A percentile compares a stretch with the other conserved stretches of the same genome.
Evolutionary conservation across 2,113 vertebrate species (phyloP).

Genomic region (Clarias gariepinus): DNA sequence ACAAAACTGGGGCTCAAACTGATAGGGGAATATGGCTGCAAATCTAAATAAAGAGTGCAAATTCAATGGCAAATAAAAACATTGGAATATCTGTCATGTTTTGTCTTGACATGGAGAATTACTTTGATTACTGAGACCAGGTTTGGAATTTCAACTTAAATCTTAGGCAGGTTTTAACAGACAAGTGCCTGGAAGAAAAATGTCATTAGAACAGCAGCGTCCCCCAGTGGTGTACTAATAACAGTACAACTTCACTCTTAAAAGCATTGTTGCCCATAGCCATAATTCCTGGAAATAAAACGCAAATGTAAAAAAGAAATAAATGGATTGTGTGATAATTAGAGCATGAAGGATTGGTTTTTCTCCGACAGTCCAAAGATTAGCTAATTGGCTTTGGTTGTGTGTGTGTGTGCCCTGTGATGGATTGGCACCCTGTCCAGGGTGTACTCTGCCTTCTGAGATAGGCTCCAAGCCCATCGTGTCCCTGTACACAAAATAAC

Average conservation of each 20-base stretch:
- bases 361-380: no score
- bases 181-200: neutral
- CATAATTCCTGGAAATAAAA: neutral
- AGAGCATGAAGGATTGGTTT: neutral
- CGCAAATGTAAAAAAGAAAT: neutral
- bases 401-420: no score
- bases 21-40: neutral
- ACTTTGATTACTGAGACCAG: neutral
- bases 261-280: neutral
- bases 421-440: no score
- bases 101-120: neutral
- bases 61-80: neutral
- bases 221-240: constrained; percentile 8
- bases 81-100: neutral
- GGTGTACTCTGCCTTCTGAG: no score
- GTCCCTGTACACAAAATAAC: no score
- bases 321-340: neutral
- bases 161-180: neutral
- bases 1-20: neutral
- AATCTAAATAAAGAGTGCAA: neutral
- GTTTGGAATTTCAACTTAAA: neutral
- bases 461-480: no score
- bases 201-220: constrained; percentile 12
- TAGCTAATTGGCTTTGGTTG: no score
- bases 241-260: neutral